Conservation (phyloP, 1,140 invertebrate species). For the Drosophila hydei region DNA sequence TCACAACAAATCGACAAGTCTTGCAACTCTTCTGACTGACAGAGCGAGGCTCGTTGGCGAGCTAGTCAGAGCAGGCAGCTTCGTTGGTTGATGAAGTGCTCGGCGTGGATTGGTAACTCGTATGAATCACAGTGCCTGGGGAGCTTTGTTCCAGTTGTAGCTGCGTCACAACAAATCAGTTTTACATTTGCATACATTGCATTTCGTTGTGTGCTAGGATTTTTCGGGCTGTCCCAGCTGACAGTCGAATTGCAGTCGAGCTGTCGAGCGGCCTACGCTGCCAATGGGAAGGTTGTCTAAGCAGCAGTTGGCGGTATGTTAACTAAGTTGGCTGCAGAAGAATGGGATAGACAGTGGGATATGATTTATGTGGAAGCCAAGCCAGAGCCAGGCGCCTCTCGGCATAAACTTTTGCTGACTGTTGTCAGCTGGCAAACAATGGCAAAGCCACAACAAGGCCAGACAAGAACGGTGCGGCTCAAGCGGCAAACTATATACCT, state of each 20-base stretch:
- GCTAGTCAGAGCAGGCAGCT: conserved; percentile 2
- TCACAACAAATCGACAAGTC: conserved; percentile 62
- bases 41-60: no score
- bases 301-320: conserved; percentile 63
- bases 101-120: conserved; percentile 21
- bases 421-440: conserved; percentile 81
- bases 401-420: conserved; percentile 79
- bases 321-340: conserved; percentile 59
- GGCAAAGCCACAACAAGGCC: conserved; percentile 75
- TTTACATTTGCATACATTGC: conserved; percentile 79
- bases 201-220: conserved; percentile 33
- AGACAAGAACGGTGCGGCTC: conserved; percentile 58
- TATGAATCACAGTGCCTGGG: conserved; percentile 23
- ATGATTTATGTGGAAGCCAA: conserved; percentile 69
- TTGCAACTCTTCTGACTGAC: conserved; percentile 9
- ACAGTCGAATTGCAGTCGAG: conserved; percentile 20
- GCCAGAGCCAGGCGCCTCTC: conserved; percentile 52
- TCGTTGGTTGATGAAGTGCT: conserved; percentile 41
- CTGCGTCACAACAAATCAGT: conserved; percentile 78
- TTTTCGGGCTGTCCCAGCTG: conserved; percentile 10
- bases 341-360: conserved; percentile 10
- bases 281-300: conserved; percentile 19
- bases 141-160: conserved; percentile 30
- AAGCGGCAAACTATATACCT: conserved; percentile 27
- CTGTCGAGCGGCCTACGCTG: conserved; percentile 24